Evolutionary conservation across 2,797 vertebrate genomes (phyloP), one percentile per base, ranked within the genome.

Genomic region (Premnoplex brunnescens): DNA sequence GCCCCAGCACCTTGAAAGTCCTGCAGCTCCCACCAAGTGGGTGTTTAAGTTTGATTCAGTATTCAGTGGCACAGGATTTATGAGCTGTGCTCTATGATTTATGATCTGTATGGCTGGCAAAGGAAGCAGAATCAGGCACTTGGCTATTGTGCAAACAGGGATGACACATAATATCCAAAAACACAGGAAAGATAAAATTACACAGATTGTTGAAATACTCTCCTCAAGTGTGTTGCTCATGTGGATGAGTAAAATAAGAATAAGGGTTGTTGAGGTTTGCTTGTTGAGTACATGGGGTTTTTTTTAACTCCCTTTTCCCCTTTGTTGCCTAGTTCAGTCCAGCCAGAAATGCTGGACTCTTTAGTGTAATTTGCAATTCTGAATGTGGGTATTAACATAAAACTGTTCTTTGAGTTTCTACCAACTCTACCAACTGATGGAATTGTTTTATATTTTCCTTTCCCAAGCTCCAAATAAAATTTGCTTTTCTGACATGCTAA

Each of bases 111-210:
- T 37, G 74, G 49, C 56, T 96, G 96, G 91, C 94, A 95, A 36
- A 77, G 77, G 60, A 90, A 90, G 64, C 60, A 79, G 63, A 59
- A 95, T 86, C 85, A 96, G 94, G 74, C 91, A 94, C 56, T 93
- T 94, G 85, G 89, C 91, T 89, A 56, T 95, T 95, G 94, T 95
- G 93, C 93, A 91, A 91, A 90, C 83, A 62, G 60, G 48, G 94
- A 95, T 96, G 96, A 96, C 92, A 95, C 91, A 95, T 95, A 87
- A 76, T 91, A 91, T 58, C 91, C 94, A 36, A 86, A 93, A 96
- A 90, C 93, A 95, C 85, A 94, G 93, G 95, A 95, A 96, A 96
- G 96, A 96, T 89, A 94, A 97, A 97, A 96, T 95, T 87, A 96
- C 85, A 84, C 89, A 86, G 89, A 95, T 93, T 93, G 92, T 90